Evolutionary conservation across 2,113 vertebrate genomes (phyloP).

Genomic region (Pavo muticus): DNA sequence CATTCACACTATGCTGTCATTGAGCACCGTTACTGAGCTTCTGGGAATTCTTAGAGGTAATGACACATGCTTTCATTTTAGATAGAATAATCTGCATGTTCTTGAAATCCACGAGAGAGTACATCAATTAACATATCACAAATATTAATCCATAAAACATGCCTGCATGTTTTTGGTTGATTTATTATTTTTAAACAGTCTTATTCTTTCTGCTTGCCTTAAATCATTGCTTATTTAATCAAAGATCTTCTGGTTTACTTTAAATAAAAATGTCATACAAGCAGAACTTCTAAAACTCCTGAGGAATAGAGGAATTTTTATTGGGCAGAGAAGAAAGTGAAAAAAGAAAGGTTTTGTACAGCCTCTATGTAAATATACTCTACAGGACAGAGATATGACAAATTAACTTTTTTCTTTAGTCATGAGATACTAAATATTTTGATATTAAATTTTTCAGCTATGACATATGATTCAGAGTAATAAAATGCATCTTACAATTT

Average conservation of each 20-base stretch:
- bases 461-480: neutral
- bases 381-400: neutral
- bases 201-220: neutral
- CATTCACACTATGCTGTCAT: neutral
- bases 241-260: slow-evolving; percentile 5
- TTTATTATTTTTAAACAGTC: slow-evolving; percentile 10
- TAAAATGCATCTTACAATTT: neutral
- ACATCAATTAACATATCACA: slow-evolving; percentile 46
- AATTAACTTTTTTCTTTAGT: neutral
- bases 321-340: neutral
- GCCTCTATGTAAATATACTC: neutral
- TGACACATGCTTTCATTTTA: slow-evolving; percentile 58
- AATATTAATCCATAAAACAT: slow-evolving; percentile 35
- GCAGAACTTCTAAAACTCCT: neutral
- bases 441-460: neutral
- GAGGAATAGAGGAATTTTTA: neutral
- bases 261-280: neutral
- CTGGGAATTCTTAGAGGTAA: slow-evolving; percentile 61
- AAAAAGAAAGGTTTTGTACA: neutral
- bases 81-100: slow-evolving; percentile 44
- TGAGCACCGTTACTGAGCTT: slow-evolving; percentile 19
- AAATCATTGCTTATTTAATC: slow-evolving; percentile 24
- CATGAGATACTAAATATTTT: neutral
- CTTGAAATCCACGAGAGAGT: slow-evolving; percentile 52
- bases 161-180: neutral